Conservation (phyloP, 23 tunicate species). For the Halocynthia aurantium region DNA sequence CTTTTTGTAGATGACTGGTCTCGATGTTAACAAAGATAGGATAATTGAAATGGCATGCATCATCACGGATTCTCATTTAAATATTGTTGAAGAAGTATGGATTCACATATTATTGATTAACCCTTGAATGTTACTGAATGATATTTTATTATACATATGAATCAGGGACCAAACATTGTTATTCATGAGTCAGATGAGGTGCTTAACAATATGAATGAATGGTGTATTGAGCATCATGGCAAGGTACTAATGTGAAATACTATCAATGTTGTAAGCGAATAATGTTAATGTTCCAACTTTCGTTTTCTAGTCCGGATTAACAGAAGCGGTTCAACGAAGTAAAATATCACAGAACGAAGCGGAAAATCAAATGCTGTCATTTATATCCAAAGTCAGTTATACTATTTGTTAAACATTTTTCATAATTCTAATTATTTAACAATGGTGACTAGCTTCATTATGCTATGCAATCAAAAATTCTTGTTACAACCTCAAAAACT, state of each 20-base stretch:
- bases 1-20: constrained; percentile 74
- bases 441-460: too few relatives aligned
- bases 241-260: constrained; percentile 20
- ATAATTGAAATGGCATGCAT: constrained; percentile 94
- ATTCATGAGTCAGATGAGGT: constrained; percentile 58
- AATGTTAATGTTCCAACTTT: too few relatives aligned
- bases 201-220: constrained; percentile 59
- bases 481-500: background rate
- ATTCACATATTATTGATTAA: background rate
- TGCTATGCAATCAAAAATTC: too few relatives aligned
- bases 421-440: background rate
- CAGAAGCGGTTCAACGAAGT: constrained; percentile 71
- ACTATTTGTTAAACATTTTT: background rate
- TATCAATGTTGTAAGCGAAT: background rate
- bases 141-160: background rate
- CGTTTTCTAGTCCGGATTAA: constrained; percentile 60
- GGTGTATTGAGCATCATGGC: constrained; percentile 87
- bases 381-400: constrained; percentile 40
- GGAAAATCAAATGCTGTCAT: constrained; percentile 52
- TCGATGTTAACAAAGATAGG: constrained; percentile 68
- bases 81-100: constrained; percentile 57
- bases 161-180: constrained; percentile 66
- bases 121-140: background rate
- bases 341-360: constrained; percentile 37
- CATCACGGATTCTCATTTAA: constrained; percentile 69